A percentile compares a stretch with the other conserved stretches of the same genome.
These are phyloP conservation scores for Drosophila pectinifera DNA, from an alignment of 1,140 invertebrate species.

Conservation along the genomic window DNA sequence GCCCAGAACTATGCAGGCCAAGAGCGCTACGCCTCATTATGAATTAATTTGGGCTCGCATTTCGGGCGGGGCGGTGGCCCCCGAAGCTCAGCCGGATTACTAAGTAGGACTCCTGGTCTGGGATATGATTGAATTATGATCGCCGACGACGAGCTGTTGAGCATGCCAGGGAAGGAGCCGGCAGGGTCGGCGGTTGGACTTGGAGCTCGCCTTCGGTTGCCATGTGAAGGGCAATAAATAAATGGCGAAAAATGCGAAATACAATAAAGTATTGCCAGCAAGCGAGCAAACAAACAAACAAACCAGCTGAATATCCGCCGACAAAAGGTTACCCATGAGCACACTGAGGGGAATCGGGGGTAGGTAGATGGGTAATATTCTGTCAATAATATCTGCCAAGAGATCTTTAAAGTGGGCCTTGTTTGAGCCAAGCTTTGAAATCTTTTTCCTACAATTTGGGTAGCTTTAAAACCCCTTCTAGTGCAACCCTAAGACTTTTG, in stretches of 20 bases:
- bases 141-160: conserved; percentile 54
- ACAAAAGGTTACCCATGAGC: conserved; percentile 24
- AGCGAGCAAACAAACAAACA: conserved; percentile 59
- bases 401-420: no score
- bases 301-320: conserved; percentile 21
- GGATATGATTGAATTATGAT: conserved; percentile 80
- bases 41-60: conserved; percentile 76
- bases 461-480: not conserved
- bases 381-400: no score
- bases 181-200: not conserved
- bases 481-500: not conserved
- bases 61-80: conserved; percentile 34
- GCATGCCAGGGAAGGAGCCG: conserved; percentile 2
- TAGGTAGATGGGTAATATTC: no score
- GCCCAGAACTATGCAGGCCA: conserved; percentile 35
- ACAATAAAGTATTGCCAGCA: conserved; percentile 75
- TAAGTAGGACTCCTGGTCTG: conserved; percentile 59
- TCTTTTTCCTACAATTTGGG: no score
- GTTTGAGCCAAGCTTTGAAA: no score
- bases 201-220: conserved; percentile 45
- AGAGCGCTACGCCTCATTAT: conserved; percentile 60
- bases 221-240: conserved; percentile 79
- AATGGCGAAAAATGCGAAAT: conserved; percentile 78
- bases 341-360: not conserved
- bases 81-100: conserved; percentile 22